These are phyloP conservation scores for Amblyjoppa fuscipennis DNA, from an alignment of 2,888 invertebrate species.

Conservation along the genomic window DNA sequence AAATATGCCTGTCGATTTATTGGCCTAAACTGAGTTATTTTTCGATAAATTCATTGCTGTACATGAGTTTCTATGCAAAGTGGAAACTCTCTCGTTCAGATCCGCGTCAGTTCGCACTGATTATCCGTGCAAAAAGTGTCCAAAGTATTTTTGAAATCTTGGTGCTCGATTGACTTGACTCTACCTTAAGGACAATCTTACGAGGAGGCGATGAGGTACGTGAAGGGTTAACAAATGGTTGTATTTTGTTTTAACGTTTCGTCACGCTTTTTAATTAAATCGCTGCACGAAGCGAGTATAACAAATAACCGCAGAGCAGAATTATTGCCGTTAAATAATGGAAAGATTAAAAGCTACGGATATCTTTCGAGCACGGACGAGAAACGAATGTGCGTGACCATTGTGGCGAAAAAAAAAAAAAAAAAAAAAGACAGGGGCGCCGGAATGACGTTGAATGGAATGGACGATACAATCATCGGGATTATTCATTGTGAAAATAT, in stretches of 20 bases:
- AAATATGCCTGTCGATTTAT: too few species aligned
- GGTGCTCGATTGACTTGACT: too few species aligned
- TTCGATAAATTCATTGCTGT: too few species aligned
- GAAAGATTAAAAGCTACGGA: not conserved
- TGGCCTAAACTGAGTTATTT: too few species aligned
- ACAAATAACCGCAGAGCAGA: constrained; percentile 16
- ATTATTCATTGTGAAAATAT: constrained; percentile 60
- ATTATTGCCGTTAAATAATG: not conserved
- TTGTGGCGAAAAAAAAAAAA: not conserved
- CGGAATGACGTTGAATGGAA: constrained; percentile 10
- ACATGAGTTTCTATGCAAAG: too few species aligned
- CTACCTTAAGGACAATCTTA: too few species aligned
- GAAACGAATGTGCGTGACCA: constrained; percentile 26
- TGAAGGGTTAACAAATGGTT: not conserved
- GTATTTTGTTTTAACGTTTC: not conserved
- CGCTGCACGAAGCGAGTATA: constrained; percentile 13
- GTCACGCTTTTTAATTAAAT: constrained; percentile 23
- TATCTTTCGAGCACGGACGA: constrained; percentile 31
- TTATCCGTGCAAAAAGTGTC: too few species aligned
- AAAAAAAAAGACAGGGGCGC: constrained; percentile 16
- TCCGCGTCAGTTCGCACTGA: too few species aligned
- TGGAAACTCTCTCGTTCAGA: too few species aligned
- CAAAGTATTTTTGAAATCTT: not conserved
- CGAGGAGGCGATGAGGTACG: not conserved
- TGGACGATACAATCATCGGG: constrained; percentile 3